phyloP scores from a whole-genome alignment of 1,140 invertebrate species.

The Calliphora vicina region DNA sequence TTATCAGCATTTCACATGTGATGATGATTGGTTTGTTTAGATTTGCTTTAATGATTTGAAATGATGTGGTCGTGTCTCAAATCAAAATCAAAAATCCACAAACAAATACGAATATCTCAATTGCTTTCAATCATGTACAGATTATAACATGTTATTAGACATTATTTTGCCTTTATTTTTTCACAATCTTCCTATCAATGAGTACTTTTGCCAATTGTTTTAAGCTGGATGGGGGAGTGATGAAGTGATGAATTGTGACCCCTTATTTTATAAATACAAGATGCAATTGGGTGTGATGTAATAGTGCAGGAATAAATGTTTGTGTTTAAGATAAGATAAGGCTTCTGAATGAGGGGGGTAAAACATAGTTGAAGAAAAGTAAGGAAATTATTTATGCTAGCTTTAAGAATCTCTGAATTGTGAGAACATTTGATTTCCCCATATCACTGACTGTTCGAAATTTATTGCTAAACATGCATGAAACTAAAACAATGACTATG shows the following conservation, averaged over 20 bases:
- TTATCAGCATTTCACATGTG: not conserved
- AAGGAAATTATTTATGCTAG: too few species aligned
- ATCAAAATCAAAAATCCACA: not conserved
- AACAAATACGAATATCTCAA: constrained; percentile 7
- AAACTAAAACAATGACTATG: not conserved
- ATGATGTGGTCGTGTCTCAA: not conserved
- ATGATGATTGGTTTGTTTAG: not conserved
- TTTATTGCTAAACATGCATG: not conserved
- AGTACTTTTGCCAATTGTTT: not conserved
- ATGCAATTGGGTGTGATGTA: constrained; percentile 5
- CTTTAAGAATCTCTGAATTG: too few species aligned
- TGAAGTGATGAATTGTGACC: not conserved
- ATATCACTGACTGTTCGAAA: too few species aligned
- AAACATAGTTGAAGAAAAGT: too few species aligned
- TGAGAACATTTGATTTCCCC: too few species aligned
- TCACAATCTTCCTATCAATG: too few species aligned
- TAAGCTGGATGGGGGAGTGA: not conserved
- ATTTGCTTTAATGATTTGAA: not conserved
- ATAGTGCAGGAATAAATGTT: not conserved
- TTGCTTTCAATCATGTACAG: constrained; percentile 21
- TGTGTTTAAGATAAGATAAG: too few species aligned
- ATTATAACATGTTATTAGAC: constrained; percentile 9
- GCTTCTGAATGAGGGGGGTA: too few species aligned
- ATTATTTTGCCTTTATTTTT: too few species aligned
- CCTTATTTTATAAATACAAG: not conserved